Conservation (phyloP, 2,113 vertebrate species). For the Dipodomys ordii region DNA sequence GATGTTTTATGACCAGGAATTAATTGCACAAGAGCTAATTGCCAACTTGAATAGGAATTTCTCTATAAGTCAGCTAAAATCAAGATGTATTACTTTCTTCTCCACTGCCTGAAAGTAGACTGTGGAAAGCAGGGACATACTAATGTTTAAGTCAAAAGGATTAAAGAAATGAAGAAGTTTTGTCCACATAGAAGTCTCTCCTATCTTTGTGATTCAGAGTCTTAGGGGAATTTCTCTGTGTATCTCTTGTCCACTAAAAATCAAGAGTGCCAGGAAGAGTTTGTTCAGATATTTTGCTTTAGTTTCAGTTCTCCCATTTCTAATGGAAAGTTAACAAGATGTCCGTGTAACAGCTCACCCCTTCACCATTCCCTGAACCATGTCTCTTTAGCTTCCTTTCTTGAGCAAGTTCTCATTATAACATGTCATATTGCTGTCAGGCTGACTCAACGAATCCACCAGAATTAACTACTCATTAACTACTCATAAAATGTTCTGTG, state of each 20-base stretch:
- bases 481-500: background rate
- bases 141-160: background rate
- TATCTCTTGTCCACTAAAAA: constrained; percentile 38
- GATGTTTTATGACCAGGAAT: constrained; percentile 25
- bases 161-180: background rate
- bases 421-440: background rate
- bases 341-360: background rate
- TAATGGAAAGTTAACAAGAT: constrained; percentile 19
- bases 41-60: background rate
- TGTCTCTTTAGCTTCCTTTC: background rate
- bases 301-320: constrained; percentile 18
- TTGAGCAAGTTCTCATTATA: background rate
- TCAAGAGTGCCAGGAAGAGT: background rate
- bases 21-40: background rate
- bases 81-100: constrained; percentile 53
- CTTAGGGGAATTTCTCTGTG: constrained; percentile 48
- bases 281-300: constrained; percentile 23
- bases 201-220: constrained; percentile 47
- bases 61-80: constrained; percentile 2
- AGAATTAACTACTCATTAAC: background rate
- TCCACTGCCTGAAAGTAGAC: constrained; percentile 75
- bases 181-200: background rate
- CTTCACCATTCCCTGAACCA: background rate
- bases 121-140: background rate
- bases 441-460: background rate